Evolutionary conservation across 2,888 invertebrate genomes (phyloP).

Genomic region (Zygaena filipendulae): DNA sequence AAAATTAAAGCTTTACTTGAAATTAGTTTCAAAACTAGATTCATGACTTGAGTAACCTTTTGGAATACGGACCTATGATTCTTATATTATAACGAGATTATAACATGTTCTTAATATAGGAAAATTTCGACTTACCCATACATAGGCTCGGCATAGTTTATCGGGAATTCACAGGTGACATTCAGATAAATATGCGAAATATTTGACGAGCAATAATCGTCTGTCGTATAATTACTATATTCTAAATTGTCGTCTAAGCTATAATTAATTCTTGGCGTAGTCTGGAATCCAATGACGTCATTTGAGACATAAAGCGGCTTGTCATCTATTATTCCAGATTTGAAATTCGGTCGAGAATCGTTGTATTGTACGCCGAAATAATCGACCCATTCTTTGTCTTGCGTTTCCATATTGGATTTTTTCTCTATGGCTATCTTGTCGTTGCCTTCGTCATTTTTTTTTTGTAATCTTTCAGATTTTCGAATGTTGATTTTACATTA

Average conservation of each 20-base stretch:
- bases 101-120: too few relatives aligned
- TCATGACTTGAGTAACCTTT: too few relatives aligned
- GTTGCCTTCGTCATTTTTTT: constrained; percentile 24
- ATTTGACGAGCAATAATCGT: constrained; percentile 51
- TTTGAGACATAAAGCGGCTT: constrained; percentile 9
- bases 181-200: constrained; percentile 65
- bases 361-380: constrained; percentile 29
- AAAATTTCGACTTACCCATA: constrained; percentile 61
- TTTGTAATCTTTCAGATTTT: constrained; percentile 9
- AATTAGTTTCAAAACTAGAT: too few relatives aligned
- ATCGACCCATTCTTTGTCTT: constrained; percentile 40
- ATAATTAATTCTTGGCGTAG: constrained; percentile 23
- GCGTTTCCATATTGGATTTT: constrained; percentile 37
- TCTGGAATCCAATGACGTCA: constrained; percentile 14
- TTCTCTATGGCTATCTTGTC: constrained; percentile 24
- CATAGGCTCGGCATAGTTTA: constrained; percentile 72
- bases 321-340: constrained; percentile 9
- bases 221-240: constrained; percentile 45
- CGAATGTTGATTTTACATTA: constrained; percentile 18
- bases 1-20: too few relatives aligned
- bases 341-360: constrained; percentile 21
- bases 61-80: too few relatives aligned
- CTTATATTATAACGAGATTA: too few relatives aligned
- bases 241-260: constrained; percentile 33
- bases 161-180: constrained; percentile 73